Evolutionary conservation across 2,888 invertebrate genomes (phyloP).

Genomic region (Camptogramma bilineatum): DNA sequence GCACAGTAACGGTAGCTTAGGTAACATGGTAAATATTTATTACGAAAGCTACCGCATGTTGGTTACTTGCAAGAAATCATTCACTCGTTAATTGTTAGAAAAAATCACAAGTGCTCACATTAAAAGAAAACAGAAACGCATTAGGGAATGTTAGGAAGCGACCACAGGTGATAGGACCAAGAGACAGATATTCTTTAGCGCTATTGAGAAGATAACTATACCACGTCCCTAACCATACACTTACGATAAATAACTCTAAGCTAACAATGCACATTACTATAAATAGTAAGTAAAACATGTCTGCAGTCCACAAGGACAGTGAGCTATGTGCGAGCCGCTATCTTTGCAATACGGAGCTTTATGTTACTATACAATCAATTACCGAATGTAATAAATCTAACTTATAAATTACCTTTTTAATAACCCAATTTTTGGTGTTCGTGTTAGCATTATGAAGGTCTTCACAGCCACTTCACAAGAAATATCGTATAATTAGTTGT

Average conservation of each 20-base stretch:
- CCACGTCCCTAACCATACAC: slow-evolving; percentile 79
- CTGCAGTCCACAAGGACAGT: slow-evolving; percentile 73
- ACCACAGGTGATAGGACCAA: slow-evolving; percentile 74
- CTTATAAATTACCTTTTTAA: slow-evolving; percentile 68
- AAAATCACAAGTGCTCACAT: slow-evolving; percentile 52
- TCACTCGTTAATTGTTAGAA: slow-evolving; percentile 48
- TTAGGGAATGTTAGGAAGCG: slow-evolving; percentile 76
- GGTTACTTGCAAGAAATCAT: slow-evolving; percentile 50
- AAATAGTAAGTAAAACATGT: slow-evolving; percentile 73
- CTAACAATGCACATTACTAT: slow-evolving; percentile 81
- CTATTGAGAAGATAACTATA: slow-evolving; percentile 66
- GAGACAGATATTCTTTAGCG: slow-evolving; percentile 59
- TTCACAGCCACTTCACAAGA: slow-evolving; percentile 80
- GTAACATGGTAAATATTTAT: slow-evolving; percentile 30
- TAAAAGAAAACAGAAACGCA: slow-evolving; percentile 68
- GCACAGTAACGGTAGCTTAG: slow-evolving; percentile 35
- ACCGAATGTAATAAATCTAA: slow-evolving; percentile 66
- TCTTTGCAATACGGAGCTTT: slow-evolving; percentile 59
- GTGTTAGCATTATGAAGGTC: slow-evolving; percentile 69
- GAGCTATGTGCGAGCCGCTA: slow-evolving; percentile 76
- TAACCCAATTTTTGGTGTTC: slow-evolving; percentile 74
- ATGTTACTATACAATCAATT: slow-evolving; percentile 58
- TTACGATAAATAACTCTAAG: slow-evolving; percentile 81
- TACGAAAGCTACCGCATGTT: slow-evolving; percentile 26
- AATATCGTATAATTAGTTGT: slow-evolving; percentile 55